Evolutionary conservation across 2,113 vertebrate species (phyloP).

Genomic region (Prinia subflava): DNA sequence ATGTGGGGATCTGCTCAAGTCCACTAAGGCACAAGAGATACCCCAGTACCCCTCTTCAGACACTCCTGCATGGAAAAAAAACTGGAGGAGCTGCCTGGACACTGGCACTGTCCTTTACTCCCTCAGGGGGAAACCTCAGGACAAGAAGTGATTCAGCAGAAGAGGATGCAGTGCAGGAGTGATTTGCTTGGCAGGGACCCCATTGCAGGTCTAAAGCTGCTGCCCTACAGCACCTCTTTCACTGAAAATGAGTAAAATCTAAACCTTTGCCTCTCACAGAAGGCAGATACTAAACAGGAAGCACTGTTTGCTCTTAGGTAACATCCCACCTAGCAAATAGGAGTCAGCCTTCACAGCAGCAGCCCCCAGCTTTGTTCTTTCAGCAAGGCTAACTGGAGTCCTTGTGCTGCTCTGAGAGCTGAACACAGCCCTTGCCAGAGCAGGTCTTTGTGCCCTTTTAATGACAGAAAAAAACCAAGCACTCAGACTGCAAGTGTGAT

Average conservation of each 20-base stretch:
- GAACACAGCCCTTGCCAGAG: neutral
- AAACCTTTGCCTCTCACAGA: neutral
- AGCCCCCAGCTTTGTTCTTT: neutral
- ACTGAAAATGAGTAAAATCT: neutral
- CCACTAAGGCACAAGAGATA: neutral
- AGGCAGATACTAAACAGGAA: neutral
- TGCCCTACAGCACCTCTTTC: neutral
- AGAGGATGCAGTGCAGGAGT: neutral
- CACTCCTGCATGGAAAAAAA: neutral
- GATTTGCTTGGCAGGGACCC: neutral
- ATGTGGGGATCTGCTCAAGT: neutral
- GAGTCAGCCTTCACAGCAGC: neutral
- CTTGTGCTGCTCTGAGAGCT: neutral
- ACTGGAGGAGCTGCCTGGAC: neutral
- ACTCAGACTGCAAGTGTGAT: neutral
- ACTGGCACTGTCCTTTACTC: neutral
- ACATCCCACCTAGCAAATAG: neutral
- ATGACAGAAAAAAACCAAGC: neutral
- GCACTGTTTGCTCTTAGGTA: neutral
- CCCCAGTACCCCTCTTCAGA: neutral
- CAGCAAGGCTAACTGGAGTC: neutral
- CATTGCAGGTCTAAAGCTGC: neutral
- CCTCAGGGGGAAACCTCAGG: neutral
- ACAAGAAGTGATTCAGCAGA: conserved; percentile 36
- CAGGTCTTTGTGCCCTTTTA: neutral